Percentiles rank a stretch among this genome's conserved stretches.
Conservation (phyloP, 2,113 vertebrate genomes). For the Phrynosoma blainvillii region DNA sequence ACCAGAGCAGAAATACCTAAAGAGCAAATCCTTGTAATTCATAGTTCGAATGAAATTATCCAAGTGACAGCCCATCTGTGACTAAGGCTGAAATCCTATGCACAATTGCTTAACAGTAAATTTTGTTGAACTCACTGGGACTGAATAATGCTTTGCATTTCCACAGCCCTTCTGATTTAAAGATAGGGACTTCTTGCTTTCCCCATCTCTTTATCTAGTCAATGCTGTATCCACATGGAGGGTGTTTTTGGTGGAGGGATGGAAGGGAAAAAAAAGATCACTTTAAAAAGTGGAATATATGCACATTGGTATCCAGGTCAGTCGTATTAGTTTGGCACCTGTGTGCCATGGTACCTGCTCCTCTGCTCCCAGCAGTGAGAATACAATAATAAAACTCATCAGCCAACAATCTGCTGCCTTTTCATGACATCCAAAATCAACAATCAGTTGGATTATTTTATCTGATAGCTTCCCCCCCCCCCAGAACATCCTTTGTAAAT, state of each 20-base stretch:
- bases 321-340: too few species aligned
- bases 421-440: neutral
- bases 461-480: too few species aligned
- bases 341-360: too few species aligned
- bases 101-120: slow-evolving; percentile 23
- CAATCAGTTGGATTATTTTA: too few species aligned
- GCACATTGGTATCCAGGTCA: too few species aligned
- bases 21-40: slow-evolving; percentile 50
- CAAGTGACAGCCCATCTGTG: slow-evolving; percentile 20
- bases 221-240: neutral
- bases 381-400: neutral
- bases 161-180: neutral
- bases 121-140: neutral
- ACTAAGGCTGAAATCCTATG: slow-evolving; percentile 35
- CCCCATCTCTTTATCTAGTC: too few species aligned
- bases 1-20: slow-evolving; percentile 27
- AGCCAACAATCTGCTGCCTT: neutral
- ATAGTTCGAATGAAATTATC: slow-evolving; percentile 48
- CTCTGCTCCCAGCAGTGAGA: neutral
- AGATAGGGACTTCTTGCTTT: neutral
- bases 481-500: too few species aligned
- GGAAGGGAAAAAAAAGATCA: neutral
- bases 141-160: neutral
- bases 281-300: neutral
- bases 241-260: too few species aligned